Base-by-base conservation (phyloP, 2,797 vertebrate species). In the Champsocephalus gunnari region DNA sequence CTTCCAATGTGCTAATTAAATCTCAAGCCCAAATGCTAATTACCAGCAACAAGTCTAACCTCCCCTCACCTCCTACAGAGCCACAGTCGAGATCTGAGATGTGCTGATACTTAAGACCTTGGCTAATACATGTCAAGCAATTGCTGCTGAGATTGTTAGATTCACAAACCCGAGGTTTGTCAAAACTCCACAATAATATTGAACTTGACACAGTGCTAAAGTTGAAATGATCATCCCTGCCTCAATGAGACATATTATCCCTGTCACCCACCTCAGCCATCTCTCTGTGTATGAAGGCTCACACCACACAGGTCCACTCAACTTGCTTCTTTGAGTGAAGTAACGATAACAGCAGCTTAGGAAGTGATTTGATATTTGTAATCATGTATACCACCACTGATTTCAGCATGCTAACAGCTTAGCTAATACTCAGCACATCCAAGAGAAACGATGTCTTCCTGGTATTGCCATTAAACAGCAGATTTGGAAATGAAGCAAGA, bases 1-100 rank as follows among this genome's bases (percentile, higher is more conserved):
- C 80, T 76, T 82, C 70, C 68, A 75, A 73, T 61, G 43, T 56
- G 59, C 69, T 76, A 84, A 89, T 88, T 91, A 87, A 87, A 87
- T 85, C 71, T 77, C 71, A 79, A 73, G 77, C 71, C 61, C 21
- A 73, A 82, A 83, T 55, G 77, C 79, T 84, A 87, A 89, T 89
- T 79, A 83, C 54, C 24, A 5, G 50, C 67, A 77, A 75, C 8
- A 83, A 54, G 32, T 48, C 24, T 50, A 77, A 80, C 66, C 76
- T 70, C 28, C 67, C 38, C 12, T 77, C 71, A 84, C 66, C 82
- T 86, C 74, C 83, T 53, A 43, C 51, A 7, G 61, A 2, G 72
- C 54, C 54, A 2, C 34, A 9, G 34, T 38, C 8, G 2, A 38
- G 34, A 38, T 38, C 9, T 38, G 34, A 38, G 12, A 65, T 57